Conservation (phyloP, 2,888 invertebrate species). For the Luperina testacea region DNA sequence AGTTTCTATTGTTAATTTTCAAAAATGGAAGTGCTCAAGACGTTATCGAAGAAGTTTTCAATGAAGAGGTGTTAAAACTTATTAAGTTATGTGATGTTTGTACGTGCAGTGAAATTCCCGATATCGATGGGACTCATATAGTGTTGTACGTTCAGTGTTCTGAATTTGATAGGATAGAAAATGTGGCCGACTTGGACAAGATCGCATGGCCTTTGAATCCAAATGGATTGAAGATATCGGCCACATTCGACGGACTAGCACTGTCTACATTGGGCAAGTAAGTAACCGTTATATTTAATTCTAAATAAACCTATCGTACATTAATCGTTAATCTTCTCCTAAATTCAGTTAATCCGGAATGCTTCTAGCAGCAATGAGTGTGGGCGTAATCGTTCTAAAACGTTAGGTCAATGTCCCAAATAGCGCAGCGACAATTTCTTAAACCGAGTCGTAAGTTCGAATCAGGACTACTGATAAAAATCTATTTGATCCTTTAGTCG, state of each 20-base stretch:
- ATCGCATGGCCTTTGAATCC: conserved; percentile 86
- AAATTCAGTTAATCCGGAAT: conserved; percentile 53
- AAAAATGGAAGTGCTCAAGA: conserved; percentile 75
- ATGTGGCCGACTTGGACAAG: conserved; percentile 84
- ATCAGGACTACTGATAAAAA: conserved; percentile 32
- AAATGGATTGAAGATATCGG: conserved; percentile 85
- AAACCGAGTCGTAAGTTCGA: conserved; percentile 36
- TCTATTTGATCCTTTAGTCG: conserved; percentile 14
- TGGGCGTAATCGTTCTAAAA: conserved; percentile 54
- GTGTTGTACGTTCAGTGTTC: conserved; percentile 87
- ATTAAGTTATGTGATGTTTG: conserved; percentile 84
- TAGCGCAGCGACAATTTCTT: conserved; percentile 32
- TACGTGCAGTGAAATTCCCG: conserved; percentile 87
- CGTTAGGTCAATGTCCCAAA: conserved; percentile 54
- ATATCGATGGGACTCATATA: conserved; percentile 81
- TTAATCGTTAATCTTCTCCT: conserved; percentile 44
- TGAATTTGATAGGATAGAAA: conserved; percentile 80
- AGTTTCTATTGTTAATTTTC: conserved; percentile 78
- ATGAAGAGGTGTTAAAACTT: conserved; percentile 70
- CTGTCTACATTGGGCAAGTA: conserved; percentile 86
- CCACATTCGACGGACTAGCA: conserved; percentile 84
- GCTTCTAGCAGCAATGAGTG: conserved; percentile 32
- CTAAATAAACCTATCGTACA: conserved; percentile 12
- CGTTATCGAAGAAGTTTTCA: conserved; percentile 61
- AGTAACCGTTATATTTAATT: conserved; percentile 66